These are phyloP conservation scores for Pseudolaguvia tuberculata DNA, from an alignment of 2,113 vertebrate genomes.

Conservation along the genomic window DNA sequence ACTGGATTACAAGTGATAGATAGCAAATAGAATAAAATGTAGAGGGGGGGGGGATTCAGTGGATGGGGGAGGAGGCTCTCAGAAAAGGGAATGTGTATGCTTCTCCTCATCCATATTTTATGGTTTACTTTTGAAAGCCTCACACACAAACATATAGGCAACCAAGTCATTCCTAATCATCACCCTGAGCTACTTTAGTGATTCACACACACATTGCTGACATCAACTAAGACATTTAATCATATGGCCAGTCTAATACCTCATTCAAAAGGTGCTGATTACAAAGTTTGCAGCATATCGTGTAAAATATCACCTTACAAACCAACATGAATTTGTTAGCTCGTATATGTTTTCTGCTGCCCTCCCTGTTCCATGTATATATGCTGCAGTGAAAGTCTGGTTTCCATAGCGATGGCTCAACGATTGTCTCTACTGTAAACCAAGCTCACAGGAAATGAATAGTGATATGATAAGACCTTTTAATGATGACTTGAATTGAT, in stretches of 20 bases:
- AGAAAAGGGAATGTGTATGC: constrained; percentile 64
- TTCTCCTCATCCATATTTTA: constrained; percentile 76
- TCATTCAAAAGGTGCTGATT: constrained; percentile 24
- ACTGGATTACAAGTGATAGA: constrained; percentile 29
- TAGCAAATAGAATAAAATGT: constrained; percentile 30
- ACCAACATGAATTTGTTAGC: constrained; percentile 30
- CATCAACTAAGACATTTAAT: not conserved
- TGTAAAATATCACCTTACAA: constrained; percentile 15
- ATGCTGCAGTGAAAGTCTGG: constrained; percentile 39
- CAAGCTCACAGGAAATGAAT: constrained; percentile 40
- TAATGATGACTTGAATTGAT: constrained; percentile 34
- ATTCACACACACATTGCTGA: constrained; percentile 8
- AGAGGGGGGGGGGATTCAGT: constrained; percentile 28
- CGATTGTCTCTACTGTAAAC: constrained; percentile 41
- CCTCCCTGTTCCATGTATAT: constrained; percentile 21
- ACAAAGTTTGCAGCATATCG: constrained; percentile 19
- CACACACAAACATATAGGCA: constrained; percentile 54
- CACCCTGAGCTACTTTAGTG: constrained; percentile 52
- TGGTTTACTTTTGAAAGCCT: constrained; percentile 60
- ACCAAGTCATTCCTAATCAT: constrained; percentile 60
- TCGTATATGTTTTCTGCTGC: constrained; percentile 22
- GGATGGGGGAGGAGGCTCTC: constrained; percentile 43
- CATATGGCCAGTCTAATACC: not conserved
- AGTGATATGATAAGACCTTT: constrained; percentile 34
- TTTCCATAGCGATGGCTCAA: constrained; percentile 50